A percentile compares a stretch with the other conserved stretches of the same genome.
Conservation (phyloP, 2,888 invertebrate genomes). For the Actias luna region DNA sequence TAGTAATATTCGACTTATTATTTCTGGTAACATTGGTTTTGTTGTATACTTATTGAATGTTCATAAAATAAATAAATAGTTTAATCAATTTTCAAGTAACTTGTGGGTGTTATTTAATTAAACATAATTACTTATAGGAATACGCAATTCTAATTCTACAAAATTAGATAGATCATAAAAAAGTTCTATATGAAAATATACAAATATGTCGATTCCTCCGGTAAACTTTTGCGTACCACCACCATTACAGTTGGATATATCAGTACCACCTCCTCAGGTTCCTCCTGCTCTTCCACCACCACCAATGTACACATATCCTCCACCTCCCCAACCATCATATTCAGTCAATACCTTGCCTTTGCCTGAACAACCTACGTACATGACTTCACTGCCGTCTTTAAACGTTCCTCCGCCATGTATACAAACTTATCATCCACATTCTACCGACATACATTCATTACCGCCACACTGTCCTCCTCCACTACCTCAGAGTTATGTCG, state of each 20-base stretch:
- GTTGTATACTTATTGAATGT: no score
- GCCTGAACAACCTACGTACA: constrained; percentile 21
- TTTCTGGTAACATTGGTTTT: no score
- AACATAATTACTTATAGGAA: no score
- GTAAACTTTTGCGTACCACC: constrained; percentile 60
- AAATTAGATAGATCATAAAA: no score
- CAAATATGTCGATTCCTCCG: constrained; percentile 60
- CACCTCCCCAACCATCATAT: constrained; percentile 13
- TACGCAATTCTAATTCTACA: no score
- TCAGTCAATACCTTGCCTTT: constrained; percentile 5
- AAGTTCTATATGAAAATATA: background rate
- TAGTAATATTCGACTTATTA: no score
- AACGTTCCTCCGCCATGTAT: constrained; percentile 39
- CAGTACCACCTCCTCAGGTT: constrained; percentile 30
- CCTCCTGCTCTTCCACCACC: constrained; percentile 24
- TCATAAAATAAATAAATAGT: no score
- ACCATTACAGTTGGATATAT: constrained; percentile 51
- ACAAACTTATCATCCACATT: constrained; percentile 22
- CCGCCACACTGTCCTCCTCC: constrained; percentile 34
- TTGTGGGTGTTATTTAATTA: no score
- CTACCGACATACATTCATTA: constrained; percentile 30
- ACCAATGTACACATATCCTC: constrained; percentile 16
- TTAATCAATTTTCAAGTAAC: no score
- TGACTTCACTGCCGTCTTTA: constrained; percentile 30
- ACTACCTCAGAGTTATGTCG: constrained; percentile 17